A percentile compares a stretch with the other conserved stretches of the same genome.
phyloP scores from a whole-genome alignment of 2,797 vertebrate species.

The Phataginus tricuspis region DNA sequence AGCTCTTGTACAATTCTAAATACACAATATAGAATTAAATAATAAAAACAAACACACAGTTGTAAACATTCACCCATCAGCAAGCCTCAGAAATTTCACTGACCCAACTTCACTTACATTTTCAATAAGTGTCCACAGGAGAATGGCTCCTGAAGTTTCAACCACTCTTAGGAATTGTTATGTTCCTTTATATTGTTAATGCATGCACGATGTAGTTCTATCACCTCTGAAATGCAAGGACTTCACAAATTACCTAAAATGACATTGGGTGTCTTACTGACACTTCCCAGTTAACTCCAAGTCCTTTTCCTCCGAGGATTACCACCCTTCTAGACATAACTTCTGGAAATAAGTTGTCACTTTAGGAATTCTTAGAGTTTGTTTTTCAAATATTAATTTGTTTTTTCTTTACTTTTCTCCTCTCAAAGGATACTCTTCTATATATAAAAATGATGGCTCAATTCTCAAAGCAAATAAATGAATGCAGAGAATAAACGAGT shows the following conservation, averaged over 20 bases:
- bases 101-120: not conserved
- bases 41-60: not conserved
- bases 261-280: no score
- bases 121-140: not conserved
- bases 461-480: not conserved
- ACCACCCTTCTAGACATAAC: not conserved
- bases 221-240: not conserved
- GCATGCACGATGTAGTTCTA: not conserved
- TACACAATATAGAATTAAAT: not conserved
- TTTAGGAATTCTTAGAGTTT: not conserved
- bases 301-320: not conserved
- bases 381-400: not conserved
- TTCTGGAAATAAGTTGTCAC: not conserved
- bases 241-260: not conserved
- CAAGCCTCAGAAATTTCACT: not conserved
- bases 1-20: no score
- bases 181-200: not conserved
- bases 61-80: rapidly evolving
- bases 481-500: not conserved
- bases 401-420: not conserved
- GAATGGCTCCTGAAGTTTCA: not conserved
- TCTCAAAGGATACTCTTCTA: not conserved
- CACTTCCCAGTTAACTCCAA: not conserved
- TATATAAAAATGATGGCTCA: not conserved
- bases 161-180: rapidly evolving